Conservation (phyloP, 2,113 vertebrate genomes). For the Talpa occidentalis region DNA sequence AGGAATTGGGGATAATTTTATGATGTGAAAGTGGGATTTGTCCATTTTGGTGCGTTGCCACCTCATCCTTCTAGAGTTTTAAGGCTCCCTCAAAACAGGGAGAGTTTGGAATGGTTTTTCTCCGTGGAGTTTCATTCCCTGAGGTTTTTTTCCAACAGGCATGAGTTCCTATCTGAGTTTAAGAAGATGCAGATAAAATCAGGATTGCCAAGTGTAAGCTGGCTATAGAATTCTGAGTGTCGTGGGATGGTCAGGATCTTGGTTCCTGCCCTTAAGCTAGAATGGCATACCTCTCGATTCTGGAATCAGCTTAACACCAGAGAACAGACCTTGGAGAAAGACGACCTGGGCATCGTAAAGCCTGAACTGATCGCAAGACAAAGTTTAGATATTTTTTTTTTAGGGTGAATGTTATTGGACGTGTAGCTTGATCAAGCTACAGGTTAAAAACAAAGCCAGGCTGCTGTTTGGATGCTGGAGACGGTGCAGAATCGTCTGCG, state of each 20-base stretch:
- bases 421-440: neutral
- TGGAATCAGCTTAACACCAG: neutral
- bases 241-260: neutral
- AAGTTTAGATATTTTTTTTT: conserved; percentile 33
- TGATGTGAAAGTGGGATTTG: neutral
- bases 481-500: neutral
- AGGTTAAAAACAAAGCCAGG: neutral
- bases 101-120: conserved; percentile 47
- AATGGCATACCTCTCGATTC: neutral
- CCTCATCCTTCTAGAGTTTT: conserved; percentile 5
- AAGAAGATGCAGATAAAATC: conserved; percentile 23
- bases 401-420: neutral
- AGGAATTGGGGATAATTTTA: neutral
- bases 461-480: neutral
- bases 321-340: neutral
- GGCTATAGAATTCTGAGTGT: neutral
- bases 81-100: neutral
- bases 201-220: neutral
- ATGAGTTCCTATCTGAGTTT: conserved; percentile 21
- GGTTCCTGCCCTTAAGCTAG: neutral
- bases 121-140: neutral
- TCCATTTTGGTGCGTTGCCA: neutral
- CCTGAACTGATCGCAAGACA: neutral
- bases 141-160: neutral
- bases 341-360: neutral